Percentiles rank a stretch among this genome's conserved stretches.
Evolutionary conservation across 2,113 vertebrate species (phyloP).

Genomic region (Seriola dumerili): DNA sequence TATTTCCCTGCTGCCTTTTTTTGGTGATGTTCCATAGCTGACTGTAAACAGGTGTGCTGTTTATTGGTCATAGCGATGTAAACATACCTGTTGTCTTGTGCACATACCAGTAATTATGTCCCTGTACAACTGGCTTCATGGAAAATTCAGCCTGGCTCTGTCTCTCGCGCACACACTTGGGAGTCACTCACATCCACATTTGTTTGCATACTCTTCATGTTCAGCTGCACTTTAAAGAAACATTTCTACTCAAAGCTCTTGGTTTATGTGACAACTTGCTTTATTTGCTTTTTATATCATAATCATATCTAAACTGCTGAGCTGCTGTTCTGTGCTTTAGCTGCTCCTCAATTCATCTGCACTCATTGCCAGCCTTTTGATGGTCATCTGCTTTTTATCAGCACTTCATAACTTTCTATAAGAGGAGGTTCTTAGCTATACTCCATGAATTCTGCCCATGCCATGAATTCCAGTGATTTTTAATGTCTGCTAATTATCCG

Average conservation of each 20-base stretch:
- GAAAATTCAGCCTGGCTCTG: background rate
- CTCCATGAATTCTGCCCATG: background rate
- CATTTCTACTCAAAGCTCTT: background rate
- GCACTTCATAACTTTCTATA: constrained; percentile 4
- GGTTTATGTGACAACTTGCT: constrained; percentile 20
- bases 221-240: background rate
- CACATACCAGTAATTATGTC: background rate
- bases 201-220: background rate
- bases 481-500: background rate
- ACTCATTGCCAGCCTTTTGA: background rate
- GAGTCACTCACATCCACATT: background rate
- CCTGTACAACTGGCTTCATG: background rate
- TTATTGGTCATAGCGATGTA: background rate
- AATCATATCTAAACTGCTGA: constrained; percentile 23
- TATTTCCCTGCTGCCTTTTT: background rate
- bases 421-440: background rate
- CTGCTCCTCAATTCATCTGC: constrained; percentile 8
- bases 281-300: constrained; percentile 37
- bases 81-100: background rate
- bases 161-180: background rate
- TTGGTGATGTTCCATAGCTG: background rate
- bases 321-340: constrained; percentile 21
- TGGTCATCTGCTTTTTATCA: constrained; percentile 1
- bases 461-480: background rate
- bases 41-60: constrained; percentile 20